Evolutionary conservation across 2,797 vertebrate genomes (phyloP), one percentile per base, ranked within the genome.

Genomic region (Rhynchonycteris naso): DNA sequence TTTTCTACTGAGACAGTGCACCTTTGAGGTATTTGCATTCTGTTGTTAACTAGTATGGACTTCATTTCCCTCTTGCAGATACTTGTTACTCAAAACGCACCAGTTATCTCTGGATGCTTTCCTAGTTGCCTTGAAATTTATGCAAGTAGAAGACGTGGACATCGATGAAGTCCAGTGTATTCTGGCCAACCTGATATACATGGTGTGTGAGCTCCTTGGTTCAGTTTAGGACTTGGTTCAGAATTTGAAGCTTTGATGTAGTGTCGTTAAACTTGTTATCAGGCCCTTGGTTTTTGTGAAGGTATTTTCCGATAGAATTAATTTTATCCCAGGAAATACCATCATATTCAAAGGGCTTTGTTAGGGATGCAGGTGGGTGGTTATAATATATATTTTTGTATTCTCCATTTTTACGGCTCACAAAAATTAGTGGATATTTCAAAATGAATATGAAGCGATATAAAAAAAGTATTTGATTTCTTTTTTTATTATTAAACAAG

Each of bases 121-220:
- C 97, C 98, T 99, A 43, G 98, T 99, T 83, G 98, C 99, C 21
- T 97, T 99, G 97, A 99, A 97, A 97, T 99, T 99, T 98, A 99
- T 99, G 99, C 98, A 99, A 96, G 98, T 99, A 93, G 99, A 99
- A 7, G 99, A 99, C 1, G 99, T 99, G 86, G 99, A 99, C 98
- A 98, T 99, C 1, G 99, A 99, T 43, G 99, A 99, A 97, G 99
- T 99, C 79, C 99, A 99, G 98, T 99, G 99, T 94, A 99, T 99
- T 97, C 98, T 99, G 95, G 99, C 99, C 78, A 99, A 99, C 97
- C 99, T 99, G 63, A 99, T 99, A 93, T 99, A 99, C 97, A 99
- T 99, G 99, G 99, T 99, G 97, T 90, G 98, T 91, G 13, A 61
- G 85, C 8, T 7, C 18, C 14, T 54, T 8, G 12, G 52, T 21